Conservation (phyloP, 2,113 vertebrate genomes). For the Percopsis transmontana region DNA sequence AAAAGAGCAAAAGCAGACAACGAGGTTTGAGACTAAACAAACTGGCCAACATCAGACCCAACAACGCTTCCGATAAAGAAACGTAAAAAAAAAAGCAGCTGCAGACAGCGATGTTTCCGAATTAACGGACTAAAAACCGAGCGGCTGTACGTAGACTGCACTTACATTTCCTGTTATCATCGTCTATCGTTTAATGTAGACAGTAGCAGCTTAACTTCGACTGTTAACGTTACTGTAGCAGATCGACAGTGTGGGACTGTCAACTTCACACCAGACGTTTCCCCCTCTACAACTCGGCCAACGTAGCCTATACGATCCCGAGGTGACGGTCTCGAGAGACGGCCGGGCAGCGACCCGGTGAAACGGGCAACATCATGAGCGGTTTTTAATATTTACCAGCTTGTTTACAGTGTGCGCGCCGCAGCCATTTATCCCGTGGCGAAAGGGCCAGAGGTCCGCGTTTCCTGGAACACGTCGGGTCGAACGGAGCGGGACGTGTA, state of each 20-base stretch:
- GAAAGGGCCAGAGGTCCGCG: constrained; percentile 71
- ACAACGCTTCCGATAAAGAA: no score
- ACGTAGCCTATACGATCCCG: neutral
- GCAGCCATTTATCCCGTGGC: constrained; percentile 70
- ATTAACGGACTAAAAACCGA: no score
- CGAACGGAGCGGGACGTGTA: constrained; percentile 39
- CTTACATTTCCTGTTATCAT: neutral
- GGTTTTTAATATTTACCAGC: constrained; percentile 66
- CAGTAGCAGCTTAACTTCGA: constrained; percentile 38
- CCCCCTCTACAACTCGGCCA: neutral
- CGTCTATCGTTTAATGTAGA: neutral
- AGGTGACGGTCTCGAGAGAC: neutral
- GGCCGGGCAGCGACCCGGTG: neutral
- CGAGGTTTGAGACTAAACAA: no score
- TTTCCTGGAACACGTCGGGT: constrained; percentile 70
- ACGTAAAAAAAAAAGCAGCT: no score
- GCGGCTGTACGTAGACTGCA: neutral
- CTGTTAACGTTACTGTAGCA: constrained; percentile 1
- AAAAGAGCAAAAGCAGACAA: no score
- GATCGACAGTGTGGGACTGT: constrained; percentile 11
- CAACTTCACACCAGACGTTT: constrained; percentile 49
- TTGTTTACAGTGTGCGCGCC: constrained; percentile 49
- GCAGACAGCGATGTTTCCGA: no score
- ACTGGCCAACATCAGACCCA: no score
- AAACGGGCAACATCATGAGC: neutral